Evolutionary conservation across 2,113 vertebrate species (phyloP).

Genomic region (Clarias macrocephalus): DNA sequence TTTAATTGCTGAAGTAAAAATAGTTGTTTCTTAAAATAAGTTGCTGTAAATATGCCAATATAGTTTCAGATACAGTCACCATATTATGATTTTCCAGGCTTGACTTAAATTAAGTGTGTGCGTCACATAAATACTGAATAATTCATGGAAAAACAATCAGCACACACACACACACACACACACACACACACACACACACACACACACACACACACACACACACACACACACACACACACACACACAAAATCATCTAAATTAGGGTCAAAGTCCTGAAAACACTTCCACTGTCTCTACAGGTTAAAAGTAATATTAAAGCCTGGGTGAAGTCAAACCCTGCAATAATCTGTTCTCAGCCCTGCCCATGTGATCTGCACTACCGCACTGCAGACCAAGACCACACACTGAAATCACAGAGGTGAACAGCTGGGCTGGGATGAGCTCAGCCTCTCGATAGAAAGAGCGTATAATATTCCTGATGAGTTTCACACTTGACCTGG

Average conservation of each 20-base stretch:
- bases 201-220: background rate
- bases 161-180: background rate
- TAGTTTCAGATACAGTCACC: background rate
- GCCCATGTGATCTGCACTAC: slow-evolving; percentile 6
- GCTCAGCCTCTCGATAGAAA: slow-evolving; percentile 28
- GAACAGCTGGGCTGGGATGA: slow-evolving; percentile 42
- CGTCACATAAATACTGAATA: background rate
- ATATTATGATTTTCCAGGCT: background rate
- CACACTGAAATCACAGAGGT: slow-evolving; percentile 44
- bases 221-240: background rate
- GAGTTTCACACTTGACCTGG: background rate
- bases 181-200: background rate
- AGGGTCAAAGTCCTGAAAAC: background rate
- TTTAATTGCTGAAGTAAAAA: background rate
- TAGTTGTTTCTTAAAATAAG: background rate
- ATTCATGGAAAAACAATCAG: background rate
- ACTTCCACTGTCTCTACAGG: background rate
- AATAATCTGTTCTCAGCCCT: slow-evolving; percentile 7
- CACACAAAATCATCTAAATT: background rate
- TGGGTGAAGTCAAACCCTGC: background rate
- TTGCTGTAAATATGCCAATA: background rate
- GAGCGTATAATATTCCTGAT: slow-evolving; percentile 25
- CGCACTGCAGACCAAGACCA: slow-evolving; percentile 35
- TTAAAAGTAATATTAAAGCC: background rate
- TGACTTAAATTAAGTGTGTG: background rate